Conservation (phyloP, 2,888 invertebrate genomes). For the Orgyia antiqua region DNA sequence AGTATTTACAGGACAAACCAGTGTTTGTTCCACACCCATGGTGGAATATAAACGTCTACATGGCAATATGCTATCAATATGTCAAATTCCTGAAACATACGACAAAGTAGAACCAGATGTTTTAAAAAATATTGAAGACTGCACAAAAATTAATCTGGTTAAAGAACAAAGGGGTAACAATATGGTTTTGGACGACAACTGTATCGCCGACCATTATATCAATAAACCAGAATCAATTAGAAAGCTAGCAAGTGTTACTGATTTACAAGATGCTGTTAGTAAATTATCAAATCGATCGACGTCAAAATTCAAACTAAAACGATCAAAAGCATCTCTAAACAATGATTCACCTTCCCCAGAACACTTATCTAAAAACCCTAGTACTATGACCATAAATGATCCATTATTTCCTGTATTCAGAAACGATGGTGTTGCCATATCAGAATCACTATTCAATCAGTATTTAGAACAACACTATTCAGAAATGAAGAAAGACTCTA, state of each 20-base stretch:
- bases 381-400: constrained; percentile 86
- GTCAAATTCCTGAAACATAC: constrained; percentile 79
- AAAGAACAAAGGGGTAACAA: constrained; percentile 58
- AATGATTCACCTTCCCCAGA: constrained; percentile 54
- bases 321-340: constrained; percentile 37
- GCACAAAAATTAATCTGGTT: constrained; percentile 44
- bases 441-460: constrained; percentile 84
- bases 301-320: constrained; percentile 72
- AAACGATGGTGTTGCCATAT: constrained; percentile 84
- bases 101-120: constrained; percentile 67
- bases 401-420: constrained; percentile 88
- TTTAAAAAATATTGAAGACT: constrained; percentile 54
- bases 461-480: constrained; percentile 82
- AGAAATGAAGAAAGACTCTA: constrained; percentile 66
- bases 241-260: constrained; percentile 78
- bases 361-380: constrained; percentile 50
- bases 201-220: constrained; percentile 69
- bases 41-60: constrained; percentile 86
- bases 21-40: constrained; percentile 88
- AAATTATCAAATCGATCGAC: constrained; percentile 76
- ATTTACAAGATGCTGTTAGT: constrained; percentile 80
- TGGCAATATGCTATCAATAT: constrained; percentile 85
- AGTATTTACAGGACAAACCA: constrained; percentile 82
- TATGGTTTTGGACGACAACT: constrained; percentile 56
- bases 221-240: constrained; percentile 66